phyloP scores from a whole-genome alignment of 2,797 vertebrate genomes.

The Coluber constrictor region DNA sequence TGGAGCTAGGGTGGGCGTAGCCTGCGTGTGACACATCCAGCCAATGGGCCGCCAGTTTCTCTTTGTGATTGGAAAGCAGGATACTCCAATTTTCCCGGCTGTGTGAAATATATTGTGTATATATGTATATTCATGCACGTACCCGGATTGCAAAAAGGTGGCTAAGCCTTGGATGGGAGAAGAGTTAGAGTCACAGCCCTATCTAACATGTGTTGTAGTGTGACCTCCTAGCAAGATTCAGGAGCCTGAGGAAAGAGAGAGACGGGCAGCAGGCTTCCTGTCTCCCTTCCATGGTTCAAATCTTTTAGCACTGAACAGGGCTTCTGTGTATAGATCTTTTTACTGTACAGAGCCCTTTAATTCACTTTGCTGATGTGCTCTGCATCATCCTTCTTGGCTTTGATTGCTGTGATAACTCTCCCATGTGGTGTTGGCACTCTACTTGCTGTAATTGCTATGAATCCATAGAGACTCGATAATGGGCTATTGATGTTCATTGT shows the following conservation, averaged over 20 bases:
- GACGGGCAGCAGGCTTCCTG: neutral
- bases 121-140: neutral
- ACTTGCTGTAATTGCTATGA: neutral
- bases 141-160: neutral
- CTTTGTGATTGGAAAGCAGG: neutral
- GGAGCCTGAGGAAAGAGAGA: neutral
- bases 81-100: neutral
- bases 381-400: neutral
- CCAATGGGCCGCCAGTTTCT: neutral
- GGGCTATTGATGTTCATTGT: neutral
- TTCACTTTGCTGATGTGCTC: neutral
- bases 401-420: neutral
- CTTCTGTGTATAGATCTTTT: neutral
- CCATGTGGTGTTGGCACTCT: neutral
- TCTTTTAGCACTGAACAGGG: neutral
- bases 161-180: neutral
- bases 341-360: neutral
- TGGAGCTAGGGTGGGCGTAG: too few relatives aligned
- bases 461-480: accelerated
- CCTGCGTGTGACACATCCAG: too few relatives aligned
- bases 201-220: neutral
- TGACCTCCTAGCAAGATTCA: neutral
- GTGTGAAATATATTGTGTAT: neutral
- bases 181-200: neutral
- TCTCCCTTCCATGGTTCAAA: neutral